Conservation (phyloP, 1,140 invertebrate genomes). For the Mylabris phalerata region DNA sequence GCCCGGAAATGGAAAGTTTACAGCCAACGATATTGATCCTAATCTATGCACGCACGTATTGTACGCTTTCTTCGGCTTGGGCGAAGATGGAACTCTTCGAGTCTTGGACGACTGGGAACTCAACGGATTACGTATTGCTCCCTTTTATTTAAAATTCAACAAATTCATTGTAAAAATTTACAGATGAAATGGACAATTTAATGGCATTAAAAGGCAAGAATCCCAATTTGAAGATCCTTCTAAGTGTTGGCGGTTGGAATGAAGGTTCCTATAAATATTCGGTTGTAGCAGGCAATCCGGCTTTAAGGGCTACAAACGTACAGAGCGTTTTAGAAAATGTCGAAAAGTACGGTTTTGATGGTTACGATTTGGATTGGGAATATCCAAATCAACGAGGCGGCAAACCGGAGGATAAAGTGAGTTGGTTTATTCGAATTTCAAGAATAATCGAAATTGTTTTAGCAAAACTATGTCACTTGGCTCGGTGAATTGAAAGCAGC, state of each 20-base stretch:
- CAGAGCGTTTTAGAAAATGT: constrained; percentile 40
- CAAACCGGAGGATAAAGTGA: neutral
- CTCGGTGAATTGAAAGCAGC: constrained; percentile 33
- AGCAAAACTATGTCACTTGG: constrained; percentile 17
- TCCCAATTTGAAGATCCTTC: constrained; percentile 53
- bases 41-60: constrained; percentile 72
- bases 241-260: constrained; percentile 71
- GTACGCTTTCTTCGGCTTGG: constrained; percentile 58
- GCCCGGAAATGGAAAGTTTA: constrained; percentile 52
- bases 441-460: constrained; percentile 41
- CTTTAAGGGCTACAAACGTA: constrained; percentile 38
- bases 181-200: constrained; percentile 33
- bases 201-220: constrained; percentile 50
- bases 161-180: neutral
- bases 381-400: constrained; percentile 42
- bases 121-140: neutral
- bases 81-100: constrained; percentile 41
- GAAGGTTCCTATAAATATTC: constrained; percentile 58
- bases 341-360: constrained; percentile 47
- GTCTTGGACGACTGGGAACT: constrained; percentile 59
- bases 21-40: constrained; percentile 60
- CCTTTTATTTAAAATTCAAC: too few relatives aligned
- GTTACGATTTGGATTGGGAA: constrained; percentile 56
- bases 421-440: too few relatives aligned
- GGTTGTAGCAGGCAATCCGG: constrained; percentile 20